Conservation (phyloP, 2,113 vertebrate genomes). For the Pelecanus crispus region DNA sequence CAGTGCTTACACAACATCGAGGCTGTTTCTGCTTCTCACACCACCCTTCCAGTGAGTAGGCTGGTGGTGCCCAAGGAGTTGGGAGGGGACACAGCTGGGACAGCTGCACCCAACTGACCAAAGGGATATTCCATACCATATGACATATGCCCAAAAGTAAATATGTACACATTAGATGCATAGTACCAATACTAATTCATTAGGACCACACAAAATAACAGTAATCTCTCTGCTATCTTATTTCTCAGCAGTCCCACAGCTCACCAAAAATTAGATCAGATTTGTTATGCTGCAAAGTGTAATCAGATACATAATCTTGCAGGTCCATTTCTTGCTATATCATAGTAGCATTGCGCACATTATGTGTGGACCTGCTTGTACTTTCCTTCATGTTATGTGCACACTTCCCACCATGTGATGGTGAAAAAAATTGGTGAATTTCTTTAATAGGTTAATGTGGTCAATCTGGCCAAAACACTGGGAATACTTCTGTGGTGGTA, state of each 20-base stretch:
- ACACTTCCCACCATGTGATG: neutral
- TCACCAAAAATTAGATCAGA: neutral
- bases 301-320: no score
- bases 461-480: neutral
- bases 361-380: neutral
- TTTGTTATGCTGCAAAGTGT: neutral
- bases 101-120: neutral
- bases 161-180: neutral
- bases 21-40: neutral
- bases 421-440: neutral
- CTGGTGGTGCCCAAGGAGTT: neutral
- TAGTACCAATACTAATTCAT: neutral
- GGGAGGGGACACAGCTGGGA: neutral
- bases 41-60: accelerated
- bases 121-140: neutral
- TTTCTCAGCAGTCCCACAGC: neutral
- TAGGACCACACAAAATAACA: neutral
- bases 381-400: neutral
- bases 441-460: neutral
- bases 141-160: neutral
- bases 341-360: neutral
- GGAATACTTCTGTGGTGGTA: no score
- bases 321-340: neutral
- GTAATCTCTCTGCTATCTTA: neutral
- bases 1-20: neutral